A percentile compares a stretch with the other conserved stretches of the same genome.
Conservation (phyloP, 2,888 invertebrate species). For the Ectemnius continuus region DNA sequence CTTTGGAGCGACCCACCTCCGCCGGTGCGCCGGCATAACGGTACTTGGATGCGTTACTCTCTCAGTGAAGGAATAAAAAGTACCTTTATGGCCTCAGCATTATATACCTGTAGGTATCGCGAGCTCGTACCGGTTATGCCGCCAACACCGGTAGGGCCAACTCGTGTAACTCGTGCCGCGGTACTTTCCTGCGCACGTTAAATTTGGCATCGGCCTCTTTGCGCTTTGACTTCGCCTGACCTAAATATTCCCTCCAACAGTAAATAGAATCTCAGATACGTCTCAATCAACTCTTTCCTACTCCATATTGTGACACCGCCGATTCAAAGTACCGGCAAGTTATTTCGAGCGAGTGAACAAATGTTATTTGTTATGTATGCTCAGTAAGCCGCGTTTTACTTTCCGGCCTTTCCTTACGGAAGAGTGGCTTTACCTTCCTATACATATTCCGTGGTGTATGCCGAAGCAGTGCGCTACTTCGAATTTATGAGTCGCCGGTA, state of each 20-base stretch:
- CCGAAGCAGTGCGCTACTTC: slow-evolving; percentile 42
- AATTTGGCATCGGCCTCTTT: slow-evolving; percentile 47
- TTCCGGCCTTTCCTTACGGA: slow-evolving; percentile 47
- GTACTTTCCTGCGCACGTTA: slow-evolving; percentile 45
- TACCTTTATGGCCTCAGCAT: slow-evolving; percentile 66
- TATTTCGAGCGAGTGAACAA: no score
- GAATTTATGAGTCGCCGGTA: slow-evolving; percentile 49
- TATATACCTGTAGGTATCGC: slow-evolving; percentile 65
- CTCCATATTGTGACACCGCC: no score
- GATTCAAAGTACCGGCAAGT: no score
- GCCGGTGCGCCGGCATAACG: slow-evolving; percentile 58
- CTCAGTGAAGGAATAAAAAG: slow-evolving; percentile 66
- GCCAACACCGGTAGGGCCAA: slow-evolving; percentile 50
- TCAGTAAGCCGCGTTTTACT: slow-evolving; percentile 34
- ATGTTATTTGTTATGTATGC: background rate
- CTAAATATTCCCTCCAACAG: no score
- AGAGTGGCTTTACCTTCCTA: slow-evolving; percentile 45
- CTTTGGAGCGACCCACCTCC: slow-evolving; percentile 53
- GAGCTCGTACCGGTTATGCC: slow-evolving; percentile 70
- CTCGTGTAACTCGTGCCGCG: slow-evolving; percentile 46
- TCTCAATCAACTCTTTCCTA: no score
- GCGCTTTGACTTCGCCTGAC: no score
- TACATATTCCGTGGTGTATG: slow-evolving; percentile 42
- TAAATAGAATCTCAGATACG: no score
- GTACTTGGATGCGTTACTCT: slow-evolving; percentile 57